Base-by-base conservation (phyloP, 2,113 vertebrate genomes). In the Ceyx cyanopectus region DNA sequence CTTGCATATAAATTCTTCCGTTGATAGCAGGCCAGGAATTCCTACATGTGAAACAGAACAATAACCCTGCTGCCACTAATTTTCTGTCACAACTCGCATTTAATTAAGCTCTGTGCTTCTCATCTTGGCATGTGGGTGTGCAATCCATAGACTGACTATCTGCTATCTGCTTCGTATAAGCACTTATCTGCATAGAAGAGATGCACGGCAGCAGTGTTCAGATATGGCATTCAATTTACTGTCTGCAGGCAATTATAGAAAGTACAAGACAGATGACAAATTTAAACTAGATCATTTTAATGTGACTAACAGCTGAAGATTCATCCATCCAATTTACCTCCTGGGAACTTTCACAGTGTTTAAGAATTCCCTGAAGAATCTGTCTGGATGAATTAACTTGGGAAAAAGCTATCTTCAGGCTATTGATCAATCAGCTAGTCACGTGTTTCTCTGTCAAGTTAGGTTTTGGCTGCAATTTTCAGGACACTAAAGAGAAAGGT, bases 331-430 rank as follows among this genome's bases (percentile, higher is more conserved):
- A 69, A 62, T 87, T 82, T 79, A 46, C 65, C 43, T 88, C 75
- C 30, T 54, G 74, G 85, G 70, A 91, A 82, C 3, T 46, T 87
- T 69, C 50, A 41, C 5, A 65, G 32, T 29, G 27, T 73, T 77
- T 75, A 80, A 94, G 62, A 84, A 87, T 66, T 95, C 81, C 72
- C 78, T 51, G 41, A 85, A 73, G 92, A 91, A 73, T 58, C 14
- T 66, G 37, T 61, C 67, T 92, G 32, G 48, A 68, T 77, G 54
- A 82, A 82, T 87, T 77, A 87, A 58, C 63, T 80, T 80, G 2
- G 5, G 56, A 48, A 89, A 82, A 89, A 80, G 24, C 29, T 66
- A 43, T 60, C 81, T 87, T 92, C 67, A 62, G 51, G 37, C 37
- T 77, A 41, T 69, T 2, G 7, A 60, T 84, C 81, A 76, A 65